Evolutionary conservation across 2,888 invertebrate genomes (phyloP), one percentile per base, ranked within the genome.

Genomic region (Thymelicus acteon): DNA sequence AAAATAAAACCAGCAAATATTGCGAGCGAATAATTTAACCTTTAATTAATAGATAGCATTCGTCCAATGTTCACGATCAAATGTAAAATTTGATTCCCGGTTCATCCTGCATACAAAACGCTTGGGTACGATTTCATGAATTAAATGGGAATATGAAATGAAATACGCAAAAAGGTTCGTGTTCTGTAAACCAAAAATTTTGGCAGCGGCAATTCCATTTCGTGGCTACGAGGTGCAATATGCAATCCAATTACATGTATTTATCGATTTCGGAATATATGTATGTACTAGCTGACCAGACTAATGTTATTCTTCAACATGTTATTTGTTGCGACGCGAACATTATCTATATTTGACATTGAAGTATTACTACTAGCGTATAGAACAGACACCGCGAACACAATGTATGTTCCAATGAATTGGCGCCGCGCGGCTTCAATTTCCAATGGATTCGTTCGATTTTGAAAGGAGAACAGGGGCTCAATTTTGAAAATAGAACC

Each of bases 191-290:
- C 44, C 12, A 44, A 12, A 44, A 44, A 12, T 44, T 44, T 44
- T 44, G 44, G 44, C 44, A 8, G 12, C 7, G 12, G 44, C 12
- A 44, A 44, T 44, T 44, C 44, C 44, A 44, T 44, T 44, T 10
- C 10, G 44, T 12, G 8, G 44, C 44, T 8, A 12, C 44, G 44
- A 12, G 19, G 40, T 60, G 58, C 39, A 39, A 37, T 58, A 39
- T 58, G 58, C 58, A 39, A 58, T 58, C 39, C 37, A 58, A 58
- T 39, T 58, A n/a, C n/a, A n/a, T n/a, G n/a, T n/a, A 58, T 58
- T 58, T 31, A 58, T 39, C 39, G 31, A 31, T 57, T 44, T 44
- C 1, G 44, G 44, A 44, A 10, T 12, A 44, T 12, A 44, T 44
- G 12, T 12, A 44, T 44, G 12, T 44, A 44, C 10, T 10, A 44